Base-by-base conservation (phyloP, 2,888 invertebrate species). In the Monopis laevigella region DNA sequence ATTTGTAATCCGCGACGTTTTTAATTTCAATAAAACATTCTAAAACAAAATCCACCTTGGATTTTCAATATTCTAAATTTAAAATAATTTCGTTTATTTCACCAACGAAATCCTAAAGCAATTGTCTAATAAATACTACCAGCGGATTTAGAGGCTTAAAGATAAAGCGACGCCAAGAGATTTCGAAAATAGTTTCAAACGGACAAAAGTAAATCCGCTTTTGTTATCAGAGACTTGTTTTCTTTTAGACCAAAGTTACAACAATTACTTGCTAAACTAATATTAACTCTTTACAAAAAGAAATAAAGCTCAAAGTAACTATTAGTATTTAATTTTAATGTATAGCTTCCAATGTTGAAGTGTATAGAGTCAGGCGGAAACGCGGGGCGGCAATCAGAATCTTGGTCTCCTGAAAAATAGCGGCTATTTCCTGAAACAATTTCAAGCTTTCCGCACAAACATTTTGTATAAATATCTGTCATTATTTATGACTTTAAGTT, bases 371-470 rank as follows among this genome's bases (percentile, higher is more conserved):
- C 16, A 32, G 50, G 48, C 48, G 52, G 54, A 58, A 56, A 53
- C 47, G 52, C 48, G 45, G 54, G 58, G 56, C 63, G 58, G 63
- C 68, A 65, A 68, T 64, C 63, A 58, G 53, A 44, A 50, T 46
- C 45, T 44, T 46, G 47, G 51, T 50, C 56, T 57, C 46, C 55
- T 64, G 61, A 68, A 65, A 58, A 64, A 68, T 69, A 56, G 59
- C 55, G 52, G 54, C 60, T 58, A 68, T 73, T 77, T 74, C 71
- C 71, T 54, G 55, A 54, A 58, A 55, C 65, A 57, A 59, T 61
- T 54, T 54, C 53, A 50, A 53, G 55, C 59, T 35, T 67, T 73
- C 68, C 67, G 61, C 55, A 55, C 56, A 51, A 58, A 60, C 59
- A 53, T 61, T 66, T 21, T 54, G 60, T 58, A 55, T 63, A 62